Conservation (phyloP, 92 coral and sea anemone genomes). For the Parazoanthus darwini region DNA sequence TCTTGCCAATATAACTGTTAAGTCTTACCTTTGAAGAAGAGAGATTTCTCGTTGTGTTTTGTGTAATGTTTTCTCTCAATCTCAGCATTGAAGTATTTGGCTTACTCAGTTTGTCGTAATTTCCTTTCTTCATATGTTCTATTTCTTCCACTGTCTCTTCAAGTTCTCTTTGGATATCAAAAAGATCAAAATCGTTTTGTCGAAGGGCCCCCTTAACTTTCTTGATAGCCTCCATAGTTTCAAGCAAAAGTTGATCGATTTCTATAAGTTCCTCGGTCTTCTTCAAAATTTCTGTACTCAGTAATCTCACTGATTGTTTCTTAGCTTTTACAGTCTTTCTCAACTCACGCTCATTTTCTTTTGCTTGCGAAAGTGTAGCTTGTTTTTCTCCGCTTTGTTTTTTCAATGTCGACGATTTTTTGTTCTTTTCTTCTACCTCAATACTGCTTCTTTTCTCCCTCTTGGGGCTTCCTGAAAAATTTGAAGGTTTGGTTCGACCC, state of each 20-base stretch:
- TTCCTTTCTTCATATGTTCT: conserved; percentile 53
- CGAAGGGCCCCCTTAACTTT: conserved; percentile 60
- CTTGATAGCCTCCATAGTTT: conserved; percentile 66
- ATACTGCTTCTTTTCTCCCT: conserved; percentile 57
- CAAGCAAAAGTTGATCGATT: conserved; percentile 73
- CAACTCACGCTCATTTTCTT: conserved; percentile 52
- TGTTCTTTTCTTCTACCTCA: conserved; percentile 62
- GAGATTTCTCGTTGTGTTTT: background rate
- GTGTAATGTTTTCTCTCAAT: conserved; percentile 19
- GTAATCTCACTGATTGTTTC: conserved; percentile 56
- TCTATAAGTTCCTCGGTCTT: conserved; percentile 67
- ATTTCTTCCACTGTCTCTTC: conserved; percentile 73
- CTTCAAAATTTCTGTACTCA: conserved; percentile 52
- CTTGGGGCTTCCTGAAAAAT: conserved; percentile 19
- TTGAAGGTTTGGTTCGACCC: conserved; percentile 10
- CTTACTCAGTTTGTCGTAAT: conserved; percentile 21
- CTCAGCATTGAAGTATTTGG: conserved; percentile 61
- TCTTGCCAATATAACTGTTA: background rate
- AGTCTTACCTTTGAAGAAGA: conserved; percentile 6
- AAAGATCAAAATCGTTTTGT: conserved; percentile 68
- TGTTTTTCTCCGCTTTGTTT: conserved; percentile 73
- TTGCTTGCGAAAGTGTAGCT: conserved; percentile 61
- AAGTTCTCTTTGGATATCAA: conserved; percentile 63
- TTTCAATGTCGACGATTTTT: conserved; percentile 51
- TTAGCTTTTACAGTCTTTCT: conserved; percentile 38